These are phyloP conservation scores for Meiosimyza platycephala DNA, from an alignment of 2,888 invertebrate genomes.

Conservation along the genomic window DNA sequence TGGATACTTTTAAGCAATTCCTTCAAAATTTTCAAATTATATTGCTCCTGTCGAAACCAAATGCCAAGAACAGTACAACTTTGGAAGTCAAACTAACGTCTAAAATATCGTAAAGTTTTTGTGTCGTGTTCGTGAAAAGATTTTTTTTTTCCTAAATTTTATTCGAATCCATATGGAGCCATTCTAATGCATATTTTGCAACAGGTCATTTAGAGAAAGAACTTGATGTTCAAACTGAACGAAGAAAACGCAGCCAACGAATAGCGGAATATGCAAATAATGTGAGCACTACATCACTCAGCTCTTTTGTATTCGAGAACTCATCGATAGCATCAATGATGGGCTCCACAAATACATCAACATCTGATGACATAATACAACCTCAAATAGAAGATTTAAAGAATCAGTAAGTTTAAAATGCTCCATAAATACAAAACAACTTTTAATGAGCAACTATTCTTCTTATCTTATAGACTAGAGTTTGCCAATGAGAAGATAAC, in stretches of 20 bases:
- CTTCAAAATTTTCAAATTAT: too few relatives aligned
- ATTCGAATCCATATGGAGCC: neutral
- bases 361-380: slow-evolving; percentile 24
- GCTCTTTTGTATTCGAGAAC: slow-evolving; percentile 62
- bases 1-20: too few relatives aligned
- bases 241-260: slow-evolving; percentile 61
- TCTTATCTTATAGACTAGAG: slow-evolving; percentile 56
- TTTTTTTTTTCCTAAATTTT: too few relatives aligned
- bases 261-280: slow-evolving; percentile 60
- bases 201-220: slow-evolving; percentile 60
- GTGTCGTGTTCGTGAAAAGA: too few relatives aligned
- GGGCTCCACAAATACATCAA: neutral
- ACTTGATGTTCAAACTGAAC: slow-evolving; percentile 56
- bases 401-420: slow-evolving; percentile 54
- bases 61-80: too few relatives aligned
- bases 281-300: slow-evolving; percentile 49
- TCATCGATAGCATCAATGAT: slow-evolving; percentile 42
- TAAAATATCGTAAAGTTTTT: too few relatives aligned
- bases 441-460: neutral
- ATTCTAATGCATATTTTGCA: neutral
- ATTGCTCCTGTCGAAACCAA: too few relatives aligned
- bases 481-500: slow-evolving; percentile 60
- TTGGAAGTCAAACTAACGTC: too few relatives aligned
- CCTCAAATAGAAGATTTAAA: slow-evolving; percentile 54
- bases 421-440: neutral